Conservation (phyloP, 2,797 vertebrate species). For the Muscicapa striata region DNA sequence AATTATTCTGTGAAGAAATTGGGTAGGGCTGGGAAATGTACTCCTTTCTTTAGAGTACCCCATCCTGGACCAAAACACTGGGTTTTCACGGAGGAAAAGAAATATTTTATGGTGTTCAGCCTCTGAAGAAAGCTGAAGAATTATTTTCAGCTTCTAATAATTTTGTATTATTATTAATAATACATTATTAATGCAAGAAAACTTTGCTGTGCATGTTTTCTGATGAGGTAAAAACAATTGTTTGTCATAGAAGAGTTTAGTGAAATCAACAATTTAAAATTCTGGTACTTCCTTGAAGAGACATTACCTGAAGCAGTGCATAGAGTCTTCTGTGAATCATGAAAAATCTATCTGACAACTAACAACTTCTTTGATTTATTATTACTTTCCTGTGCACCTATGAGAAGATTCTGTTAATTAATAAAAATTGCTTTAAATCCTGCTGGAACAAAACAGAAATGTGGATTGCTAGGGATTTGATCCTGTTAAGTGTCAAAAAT, state of each 20-base stretch:
- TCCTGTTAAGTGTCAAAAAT: background rate
- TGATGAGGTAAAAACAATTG: background rate
- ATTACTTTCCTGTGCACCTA: background rate
- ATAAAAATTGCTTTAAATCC: background rate
- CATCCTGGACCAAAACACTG: background rate
- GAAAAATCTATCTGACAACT: background rate
- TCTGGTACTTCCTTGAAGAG: background rate
- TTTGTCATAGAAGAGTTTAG: background rate
- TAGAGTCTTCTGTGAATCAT: background rate
- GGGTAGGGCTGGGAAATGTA: background rate
- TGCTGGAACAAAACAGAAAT: background rate
- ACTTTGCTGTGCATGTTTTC: background rate
- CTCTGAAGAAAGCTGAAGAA: background rate
- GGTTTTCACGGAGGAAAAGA: background rate
- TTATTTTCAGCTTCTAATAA: background rate
- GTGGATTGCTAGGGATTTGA: background rate
- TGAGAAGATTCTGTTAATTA: slow-evolving; percentile 5
- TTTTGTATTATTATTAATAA: background rate
- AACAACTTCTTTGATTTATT: background rate
- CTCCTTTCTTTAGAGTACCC: background rate
- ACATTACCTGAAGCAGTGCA: background rate
- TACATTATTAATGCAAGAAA: background rate
- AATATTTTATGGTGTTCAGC: background rate
- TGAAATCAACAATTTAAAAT: background rate
- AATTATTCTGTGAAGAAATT: background rate